A percentile compares a stretch with the other conserved stretches of the same genome.
phyloP scores from a whole-genome alignment of 2,888 invertebrate genomes.

The Plagodis pulveraria region DNA sequence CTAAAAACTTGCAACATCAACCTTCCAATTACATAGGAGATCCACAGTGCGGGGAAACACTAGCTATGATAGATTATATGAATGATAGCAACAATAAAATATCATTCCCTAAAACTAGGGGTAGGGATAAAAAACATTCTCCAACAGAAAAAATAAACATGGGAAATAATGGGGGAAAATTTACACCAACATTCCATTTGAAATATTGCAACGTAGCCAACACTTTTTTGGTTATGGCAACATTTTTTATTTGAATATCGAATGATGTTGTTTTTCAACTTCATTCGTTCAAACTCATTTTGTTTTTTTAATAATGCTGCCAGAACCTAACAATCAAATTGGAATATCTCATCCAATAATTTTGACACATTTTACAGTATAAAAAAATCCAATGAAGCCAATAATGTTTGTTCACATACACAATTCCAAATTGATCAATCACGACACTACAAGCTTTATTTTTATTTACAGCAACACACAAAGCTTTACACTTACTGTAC shows the following conservation, averaged over 20 bases:
- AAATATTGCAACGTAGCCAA: constrained; percentile 68
- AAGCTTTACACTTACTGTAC: constrained; percentile 60
- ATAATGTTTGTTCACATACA: constrained; percentile 68
- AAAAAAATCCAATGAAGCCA: constrained; percentile 65
- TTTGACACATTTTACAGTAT: constrained; percentile 30
- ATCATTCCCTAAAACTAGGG: constrained; percentile 80
- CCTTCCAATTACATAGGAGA: constrained; percentile 70
- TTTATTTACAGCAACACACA: constrained; percentile 68
- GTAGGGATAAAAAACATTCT: constrained; percentile 86
- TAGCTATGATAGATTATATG: constrained; percentile 76
- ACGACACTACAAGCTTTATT: constrained; percentile 63
- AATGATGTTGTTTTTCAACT: constrained; percentile 10
- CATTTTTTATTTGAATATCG: constrained; percentile 51
- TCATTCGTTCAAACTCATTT: constrained; percentile 18
- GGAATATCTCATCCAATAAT: constrained; percentile 59
- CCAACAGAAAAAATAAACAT: constrained; percentile 52
- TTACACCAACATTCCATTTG: constrained; percentile 90
- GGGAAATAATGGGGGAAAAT: constrained; percentile 64
- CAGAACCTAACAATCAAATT: constrained; percentile 78
- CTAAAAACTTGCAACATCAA: constrained; percentile 74
- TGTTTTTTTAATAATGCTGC: constrained; percentile 57
- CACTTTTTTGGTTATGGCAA: constrained; percentile 69
- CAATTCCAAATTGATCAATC: constrained; percentile 83
- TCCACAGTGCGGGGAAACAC: constrained; percentile 71
- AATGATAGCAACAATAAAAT: constrained; percentile 59